Base-by-base conservation (phyloP, 2,113 vertebrate genomes). In the Trematomus loennbergii region DNA sequence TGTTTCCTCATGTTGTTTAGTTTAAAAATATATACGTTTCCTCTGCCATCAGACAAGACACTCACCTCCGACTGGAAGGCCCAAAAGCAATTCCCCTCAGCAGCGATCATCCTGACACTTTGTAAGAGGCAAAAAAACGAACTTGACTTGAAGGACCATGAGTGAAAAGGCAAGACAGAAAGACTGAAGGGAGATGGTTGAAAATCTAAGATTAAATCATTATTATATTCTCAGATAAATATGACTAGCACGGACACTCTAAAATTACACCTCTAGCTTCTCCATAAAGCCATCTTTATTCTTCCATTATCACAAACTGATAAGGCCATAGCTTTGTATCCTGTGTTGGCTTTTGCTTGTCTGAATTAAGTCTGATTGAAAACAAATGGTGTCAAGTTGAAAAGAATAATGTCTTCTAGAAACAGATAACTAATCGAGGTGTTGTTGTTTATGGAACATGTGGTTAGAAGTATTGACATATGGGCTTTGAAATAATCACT, bases 1-100 rank as follows among this genome's bases (percentile, higher is more conserved):
- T 50, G 64, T 69, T 88, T 86, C 81, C 79, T 85, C 40, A 13
- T 62, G 68, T 77, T 72, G 67, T 85, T 55, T 77, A 20, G 61
- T 58, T 54, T 0, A 36, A 59, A 46, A 78, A 79, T n/a, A 40
- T 40, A 66, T 20, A 12, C 4, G 18, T 63, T 86, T 88, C 77
- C 83, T 79, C 64, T 53, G 22, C 50, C 72, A 72, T 54, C 25
- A 61, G 52, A 79, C 54, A 52, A 66, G 72, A 80, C 61, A 76
- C 63, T 75, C 43, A 62, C 16, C 22, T 64, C 45, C 0, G n/a
- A 46, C 58, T 74, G 59, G n/a, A 66, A 52, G 53, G 46, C 22
- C 43, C 1, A 12, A 66, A 74, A 40, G 18, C 11, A 22, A 79
- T 0, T 4, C 20, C 53, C 63, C 52, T n/a, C 71, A 72, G 72